These are phyloP conservation scores for Ganaspis brasiliensis DNA, from an alignment of 2,888 invertebrate species.

Conservation along the genomic window DNA sequence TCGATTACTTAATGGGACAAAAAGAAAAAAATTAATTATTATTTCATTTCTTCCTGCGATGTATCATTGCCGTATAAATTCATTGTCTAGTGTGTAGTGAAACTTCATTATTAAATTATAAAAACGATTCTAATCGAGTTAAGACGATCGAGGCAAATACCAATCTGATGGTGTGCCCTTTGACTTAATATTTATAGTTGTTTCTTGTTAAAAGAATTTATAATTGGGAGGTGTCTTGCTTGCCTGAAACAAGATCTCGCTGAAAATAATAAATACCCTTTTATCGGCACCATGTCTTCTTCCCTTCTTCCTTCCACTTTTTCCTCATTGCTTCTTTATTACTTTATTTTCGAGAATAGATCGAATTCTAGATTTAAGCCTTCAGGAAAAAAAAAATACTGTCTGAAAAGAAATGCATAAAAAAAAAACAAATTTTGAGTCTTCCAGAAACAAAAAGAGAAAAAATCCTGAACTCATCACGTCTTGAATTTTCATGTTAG, in stretches of 20 bases:
- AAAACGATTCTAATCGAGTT: slow-evolving; percentile 60
- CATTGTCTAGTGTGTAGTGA: slow-evolving; percentile 25
- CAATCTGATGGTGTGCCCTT: slow-evolving; percentile 52
- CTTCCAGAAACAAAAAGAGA: neutral
- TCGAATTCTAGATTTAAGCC: no score
- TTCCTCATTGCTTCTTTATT: no score
- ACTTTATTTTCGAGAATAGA: no score
- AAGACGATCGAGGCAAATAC: slow-evolving; percentile 52
- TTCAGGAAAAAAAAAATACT: no score
- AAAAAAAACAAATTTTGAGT: no score
- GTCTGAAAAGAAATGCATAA: neutral
- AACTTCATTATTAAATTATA: slow-evolving; percentile 56
- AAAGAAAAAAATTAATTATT: slow-evolving; percentile 18
- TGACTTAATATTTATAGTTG: slow-evolving; percentile 66
- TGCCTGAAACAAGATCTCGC: slow-evolving; percentile 68
- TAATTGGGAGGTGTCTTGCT: slow-evolving; percentile 66
- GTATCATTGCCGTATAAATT: slow-evolving; percentile 49
- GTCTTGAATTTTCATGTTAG: neutral
- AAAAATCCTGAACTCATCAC: neutral
- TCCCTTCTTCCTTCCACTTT: slow-evolving; percentile 47
- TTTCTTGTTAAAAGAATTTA: slow-evolving; percentile 69
- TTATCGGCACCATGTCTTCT: slow-evolving; percentile 17
- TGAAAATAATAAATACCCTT: slow-evolving; percentile 63
- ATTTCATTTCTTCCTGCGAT: slow-evolving; percentile 48
- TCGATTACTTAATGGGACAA: neutral